A percentile compares a stretch with the other conserved stretches of the same genome.
phyloP scores from a whole-genome alignment of 2,888 invertebrate genomes.

The Nomada hirtipes region DNA sequence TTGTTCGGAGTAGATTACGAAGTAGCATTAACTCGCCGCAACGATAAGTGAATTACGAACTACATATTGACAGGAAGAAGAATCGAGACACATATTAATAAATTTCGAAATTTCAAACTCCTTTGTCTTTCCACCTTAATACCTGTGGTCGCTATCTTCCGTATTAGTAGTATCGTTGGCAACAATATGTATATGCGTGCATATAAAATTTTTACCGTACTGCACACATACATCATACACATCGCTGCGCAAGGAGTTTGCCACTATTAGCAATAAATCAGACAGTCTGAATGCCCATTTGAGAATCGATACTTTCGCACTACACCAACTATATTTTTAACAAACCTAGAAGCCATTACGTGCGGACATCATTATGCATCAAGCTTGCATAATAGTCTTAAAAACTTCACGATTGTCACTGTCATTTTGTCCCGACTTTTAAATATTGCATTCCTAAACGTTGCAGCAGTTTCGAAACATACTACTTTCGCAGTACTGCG shows the following conservation, averaged over 20 bases:
- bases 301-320: neutral
- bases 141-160: neutral
- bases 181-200: neutral
- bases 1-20: constrained; percentile 4
- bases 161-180: neutral
- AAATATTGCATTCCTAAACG: neutral
- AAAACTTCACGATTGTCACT: neutral
- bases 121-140: neutral
- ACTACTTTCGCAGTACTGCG: neutral
- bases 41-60: neutral
- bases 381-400: neutral
- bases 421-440: neutral
- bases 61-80: neutral
- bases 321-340: neutral
- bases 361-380: too few species aligned
- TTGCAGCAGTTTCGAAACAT: neutral
- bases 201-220: neutral
- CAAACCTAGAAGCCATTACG: neutral
- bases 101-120: neutral
- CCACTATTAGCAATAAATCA: neutral
- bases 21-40: neutral
- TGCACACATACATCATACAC: neutral
- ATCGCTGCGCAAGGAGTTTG: neutral
- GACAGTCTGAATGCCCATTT: neutral
- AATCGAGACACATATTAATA: too few species aligned